phyloP scores from a whole-genome alignment of 2,113 vertebrate species.

The Pomatostomus ruficeps region DNA sequence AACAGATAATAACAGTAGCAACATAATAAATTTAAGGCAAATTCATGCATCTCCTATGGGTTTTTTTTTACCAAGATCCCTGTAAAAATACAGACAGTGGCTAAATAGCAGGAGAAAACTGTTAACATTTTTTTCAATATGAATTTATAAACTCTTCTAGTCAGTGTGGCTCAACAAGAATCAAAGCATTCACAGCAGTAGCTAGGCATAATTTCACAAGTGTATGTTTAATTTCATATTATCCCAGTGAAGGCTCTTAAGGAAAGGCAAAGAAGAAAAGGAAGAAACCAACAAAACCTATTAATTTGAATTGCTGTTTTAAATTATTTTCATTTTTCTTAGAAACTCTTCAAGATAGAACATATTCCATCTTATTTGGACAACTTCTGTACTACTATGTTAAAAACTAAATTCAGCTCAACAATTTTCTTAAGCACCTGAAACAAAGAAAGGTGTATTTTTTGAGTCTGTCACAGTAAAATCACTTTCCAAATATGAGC shows the following conservation, averaged over 20 bases:
- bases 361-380: not conserved
- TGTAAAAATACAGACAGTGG: not conserved
- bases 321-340: not conserved
- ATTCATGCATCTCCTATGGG: not conserved
- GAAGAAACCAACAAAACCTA: not conserved
- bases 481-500: not conserved
- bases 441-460: not conserved
- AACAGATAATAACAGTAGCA: not conserved
- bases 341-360: not conserved
- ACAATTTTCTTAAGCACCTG: not conserved
- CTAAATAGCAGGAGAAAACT: not conserved
- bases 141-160: not conserved
- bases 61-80: not conserved
- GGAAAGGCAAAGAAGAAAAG: not conserved
- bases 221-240: not conserved
- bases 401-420: not conserved
- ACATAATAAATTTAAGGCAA: not conserved
- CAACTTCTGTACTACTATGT: not conserved
- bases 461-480: not conserved
- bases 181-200: not conserved
- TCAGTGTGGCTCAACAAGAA: not conserved
- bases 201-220: not conserved
- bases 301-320: not conserved
- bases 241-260: not conserved
- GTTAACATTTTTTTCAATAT: not conserved